A percentile compares a stretch with the other conserved stretches of the same genome.
These are phyloP conservation scores for Lysandra bellargus DNA, from an alignment of 2,888 invertebrate species.

Conservation along the genomic window DNA sequence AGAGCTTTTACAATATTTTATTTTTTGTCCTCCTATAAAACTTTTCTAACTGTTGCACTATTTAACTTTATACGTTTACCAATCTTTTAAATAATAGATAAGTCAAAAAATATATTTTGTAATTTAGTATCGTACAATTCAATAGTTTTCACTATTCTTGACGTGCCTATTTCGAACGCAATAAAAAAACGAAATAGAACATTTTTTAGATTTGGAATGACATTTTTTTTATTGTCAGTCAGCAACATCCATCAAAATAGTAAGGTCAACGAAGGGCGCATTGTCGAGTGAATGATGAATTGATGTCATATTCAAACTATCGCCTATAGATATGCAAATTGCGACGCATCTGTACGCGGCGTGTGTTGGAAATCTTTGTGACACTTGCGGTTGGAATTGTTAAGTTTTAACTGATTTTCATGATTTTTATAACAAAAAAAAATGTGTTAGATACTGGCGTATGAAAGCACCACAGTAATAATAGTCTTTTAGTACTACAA, in stretches of 20 bases:
- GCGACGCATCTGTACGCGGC: constrained; percentile 51
- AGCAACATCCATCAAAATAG: constrained; percentile 40
- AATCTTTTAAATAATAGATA: neutral
- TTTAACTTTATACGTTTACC: neutral
- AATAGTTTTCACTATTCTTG: neutral
- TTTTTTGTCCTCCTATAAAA: neutral
- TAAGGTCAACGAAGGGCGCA: constrained; percentile 52
- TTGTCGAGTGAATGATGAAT: constrained; percentile 71
- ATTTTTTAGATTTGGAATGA: constrained; percentile 16
- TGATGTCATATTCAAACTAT: constrained; percentile 67
- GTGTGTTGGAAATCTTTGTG: constrained; percentile 46
- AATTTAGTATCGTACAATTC: neutral
- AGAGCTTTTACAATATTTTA: neutral
- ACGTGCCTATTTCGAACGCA: neutral
- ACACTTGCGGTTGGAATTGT: constrained; percentile 35
- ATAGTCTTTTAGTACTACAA: no score
- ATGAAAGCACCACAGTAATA: no score
- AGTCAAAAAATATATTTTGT: neutral
- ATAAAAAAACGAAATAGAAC: constrained; percentile 16
- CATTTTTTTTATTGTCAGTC: constrained; percentile 28
- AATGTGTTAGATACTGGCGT: no score
- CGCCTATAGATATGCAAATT: constrained; percentile 69
- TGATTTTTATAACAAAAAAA: no score
- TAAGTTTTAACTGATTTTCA: neutral
- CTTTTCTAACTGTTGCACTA: neutral